Base-by-base conservation (phyloP, 2,113 vertebrate genomes). In the Heterocephalus glaber region DNA sequence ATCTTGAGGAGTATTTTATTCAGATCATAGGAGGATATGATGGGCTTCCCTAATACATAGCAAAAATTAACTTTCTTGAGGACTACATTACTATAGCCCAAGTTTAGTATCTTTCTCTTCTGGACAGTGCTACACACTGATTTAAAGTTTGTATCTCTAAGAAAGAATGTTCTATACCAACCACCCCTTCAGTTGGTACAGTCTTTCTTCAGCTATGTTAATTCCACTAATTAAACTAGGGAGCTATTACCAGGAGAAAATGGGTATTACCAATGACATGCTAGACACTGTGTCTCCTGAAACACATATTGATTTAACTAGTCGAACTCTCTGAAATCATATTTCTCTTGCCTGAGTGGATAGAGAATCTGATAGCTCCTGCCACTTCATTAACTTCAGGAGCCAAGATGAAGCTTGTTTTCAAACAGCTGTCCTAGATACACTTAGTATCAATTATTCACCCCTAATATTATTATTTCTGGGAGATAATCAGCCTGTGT, bases 1-100 rank as follows among this genome's bases (percentile, higher is more conserved):
- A 89, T 93, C 92, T 81, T n/a, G 72, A 95, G 70, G 89, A 88
- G 84, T 10, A 16, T 89, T 96, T 94, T 41, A 80, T 89, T 79
- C 89, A 86, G 22, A 77, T 91, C 83, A 44, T 17, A 30, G 66
- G 79, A 52, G 74, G 70, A 70, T 10, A 2, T 56, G 86, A 79
- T 16, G 38, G 72, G 54, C 60, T 90, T 35, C 86, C 91, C 84
- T 80, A 11, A 81, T 68, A 20, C 72, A 94, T 16, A 95, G 56
- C 79, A 63, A 72, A 79, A n/a, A 72, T 77, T 38, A 61, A 65
- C 86, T 96, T 52, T 90, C 89, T 65, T 63, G 19, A 84, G 54
- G 44, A 82, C 77, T 86, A 14, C 81, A 77, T 94, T 92, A 76
- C 86, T 28, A 65, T 66, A 66, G 60, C 63, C 83, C 68, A 47